Base-by-base conservation (phyloP, 2,888 invertebrate genomes). In the Mesorhabditis spiculigera region DNA sequence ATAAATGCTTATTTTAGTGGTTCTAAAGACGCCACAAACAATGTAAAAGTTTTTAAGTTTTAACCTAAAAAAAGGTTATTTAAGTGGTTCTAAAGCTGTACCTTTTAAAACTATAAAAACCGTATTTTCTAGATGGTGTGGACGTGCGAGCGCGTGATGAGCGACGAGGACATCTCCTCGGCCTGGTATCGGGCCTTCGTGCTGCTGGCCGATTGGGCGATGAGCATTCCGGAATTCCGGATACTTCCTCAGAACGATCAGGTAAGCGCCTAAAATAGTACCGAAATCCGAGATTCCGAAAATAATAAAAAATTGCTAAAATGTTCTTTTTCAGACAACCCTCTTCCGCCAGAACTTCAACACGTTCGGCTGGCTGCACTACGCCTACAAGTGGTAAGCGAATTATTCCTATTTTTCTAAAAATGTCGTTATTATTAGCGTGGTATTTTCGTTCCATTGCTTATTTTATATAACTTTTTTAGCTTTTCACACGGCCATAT, bases 261-360 rank as follows among this genome's bases (percentile, higher is more conserved):
- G 71, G 78, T 76, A 64, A 13, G 58, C 10, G n/a, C 4, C 16
- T 64, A 10, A 64, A 64, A 64, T 43, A 41, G 16, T 6, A 42
- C 43, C 3, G 65, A 28, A 65, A 28, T 28, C 28, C 28, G 28
- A 28, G 28, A 28, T 28, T 28, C 58, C 3, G n/a, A 50, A 50
- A 50, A 50, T 50, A 10, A 2, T 50, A 10, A 50, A 50, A 50
- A n/a, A n/a, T 50, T 50, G 8, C 58, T 41, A 13, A 61, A 43
- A 5, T 8, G 58, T 4, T 5, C 42, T 42, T 43, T 73, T 71
- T 66, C 73, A 81, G 75, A 79, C 79, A 44, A 70, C 74, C 3
- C 76, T 81, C 6, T 81, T 81, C 76, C 79, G 79, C 65, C 78
- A 81, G 63, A 81, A 81, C 68, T 81, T 79, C 69, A 79, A 78